Base-by-base conservation (phyloP, 2,797 vertebrate species). In the Alcedo atthis region DNA sequence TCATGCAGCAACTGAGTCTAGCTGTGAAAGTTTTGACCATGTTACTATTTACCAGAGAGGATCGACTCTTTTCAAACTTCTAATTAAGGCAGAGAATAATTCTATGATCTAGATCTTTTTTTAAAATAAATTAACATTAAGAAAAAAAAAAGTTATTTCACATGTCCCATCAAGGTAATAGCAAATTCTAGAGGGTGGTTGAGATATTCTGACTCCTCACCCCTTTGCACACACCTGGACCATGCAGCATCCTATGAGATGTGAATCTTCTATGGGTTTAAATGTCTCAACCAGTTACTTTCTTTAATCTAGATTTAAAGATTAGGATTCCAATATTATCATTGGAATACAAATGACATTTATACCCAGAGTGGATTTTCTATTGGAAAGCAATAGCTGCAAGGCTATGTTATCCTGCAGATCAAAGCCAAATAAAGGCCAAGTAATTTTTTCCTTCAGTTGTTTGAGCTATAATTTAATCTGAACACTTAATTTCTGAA, bases 401-500 rank as follows among this genome's bases (percentile, higher is more conserved):
- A 55, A 87, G 45, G 40, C 28, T 28, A 74, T 13, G 40, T 20
- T 79, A 24, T 37, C 28, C 63, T 76, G 28, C 35, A 87, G 69
- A 86, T 70, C 46, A 80, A 85, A 90, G 71, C 18, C 67, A 70
- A 91, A 88, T 68, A 71, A 85, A 80, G 42, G 68, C 45, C 42
- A 80, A 71, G 30, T 28, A 82, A 80, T 24, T 73, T 83, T 83
- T 67, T 55, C 75, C 12, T 93, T 92, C n/a, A 53, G 81, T 64
- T 92, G 9, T 53, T 82, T n/a, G 40, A 94, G 33, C 22, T 48
- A 8, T 62, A 82, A 85, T 48, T 91, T 82, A 91, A 55, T 71
- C 88, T 15, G 28, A 91, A 59, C 53, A 32, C 26, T 81, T 91
- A 81, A 73, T 87, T 91, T 93, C 67, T 85, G 78, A 87, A 92